Base-by-base conservation (phyloP, 2,113 vertebrate species). In the Esox niger region DNA sequence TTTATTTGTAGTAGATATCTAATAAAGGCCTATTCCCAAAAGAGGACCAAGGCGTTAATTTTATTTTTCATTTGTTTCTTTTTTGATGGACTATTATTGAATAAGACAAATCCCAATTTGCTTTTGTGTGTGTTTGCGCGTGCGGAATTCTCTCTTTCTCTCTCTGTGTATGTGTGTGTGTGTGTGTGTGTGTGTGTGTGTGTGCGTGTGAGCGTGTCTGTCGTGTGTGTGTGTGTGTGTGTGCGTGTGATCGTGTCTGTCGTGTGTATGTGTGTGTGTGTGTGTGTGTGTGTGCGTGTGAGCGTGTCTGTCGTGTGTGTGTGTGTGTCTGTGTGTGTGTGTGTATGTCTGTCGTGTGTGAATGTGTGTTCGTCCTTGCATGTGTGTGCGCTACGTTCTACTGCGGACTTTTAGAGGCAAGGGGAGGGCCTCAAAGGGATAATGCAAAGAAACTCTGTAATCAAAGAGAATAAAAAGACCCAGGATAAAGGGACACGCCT, bases 391-490 rank as follows among this genome's bases (percentile, higher is more conserved):
- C 66, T 35, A 27, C 64, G 58, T 66, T 60, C 62, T 32, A 27
- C 46, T 62, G 66, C n/a, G 8, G 59, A 66, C 43, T 9, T 20
- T 31, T 17, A 65, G 47, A 25, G 23, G 46, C 23, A 59, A 15
- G 15, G 38, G 26, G 33, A 43, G 62, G 30, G 31, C 26, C 21
- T 46, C 20, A 25, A 23, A 25, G 13, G 9, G 1, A 46, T 10
- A 54, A 8, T 32, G 43, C 31, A 20, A 31, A 54, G 6, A 20
- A 47, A 68, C 23, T 30, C 54, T 55, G 38, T 69, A 60, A 77
- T 77, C 32, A 64, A 23, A 13, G 21, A 62, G 56, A 77, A 77
- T 65, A 65, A 67, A 69, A 77, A 52, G 21, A 20, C 55, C 67
- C 47, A 47, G 23, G 38, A 43, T 43, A 25, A 17, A 52, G 47